Percentiles rank a stretch among this genome's conserved stretches.
Conservation (phyloP, 2,797 vertebrate genomes). For the Scyliorhinus canicula region DNA sequence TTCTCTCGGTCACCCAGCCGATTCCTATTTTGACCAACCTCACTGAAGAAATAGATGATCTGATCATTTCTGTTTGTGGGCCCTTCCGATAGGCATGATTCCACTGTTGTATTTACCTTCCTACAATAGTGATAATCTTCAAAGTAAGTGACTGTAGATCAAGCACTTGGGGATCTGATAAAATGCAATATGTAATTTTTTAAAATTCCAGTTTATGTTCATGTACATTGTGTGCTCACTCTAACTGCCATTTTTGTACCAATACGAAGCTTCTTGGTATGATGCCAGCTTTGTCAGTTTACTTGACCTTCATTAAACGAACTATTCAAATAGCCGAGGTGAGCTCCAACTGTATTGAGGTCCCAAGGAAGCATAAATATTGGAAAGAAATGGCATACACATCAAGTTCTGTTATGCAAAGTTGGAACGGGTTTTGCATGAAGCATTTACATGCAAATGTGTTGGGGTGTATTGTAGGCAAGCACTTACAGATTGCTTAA, state of each 20-base stretch:
- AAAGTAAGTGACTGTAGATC: not conserved
- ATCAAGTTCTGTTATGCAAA: slow-evolving; percentile 21
- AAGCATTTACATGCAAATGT: not conserved
- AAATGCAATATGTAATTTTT: not conserved
- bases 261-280: not conserved
- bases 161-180: not conserved
- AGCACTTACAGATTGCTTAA: not conserved
- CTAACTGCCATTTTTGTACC: not conserved
- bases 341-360: not conserved
- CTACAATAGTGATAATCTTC: not conserved
- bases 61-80: not conserved
- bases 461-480: not conserved
- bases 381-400: not conserved
- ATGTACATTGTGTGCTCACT: not conserved
- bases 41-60: not conserved
- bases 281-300: not conserved
- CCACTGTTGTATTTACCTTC: not conserved
- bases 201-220: not conserved
- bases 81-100: not conserved
- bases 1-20: not conserved
- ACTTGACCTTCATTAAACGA: not conserved
- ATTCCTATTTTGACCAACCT: not conserved
- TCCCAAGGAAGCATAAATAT: not conserved
- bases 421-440: not conserved
- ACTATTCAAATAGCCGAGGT: not conserved